phyloP scores from a whole-genome alignment of 2,797 vertebrate genomes.

The Carcharodon carcharias region DNA sequence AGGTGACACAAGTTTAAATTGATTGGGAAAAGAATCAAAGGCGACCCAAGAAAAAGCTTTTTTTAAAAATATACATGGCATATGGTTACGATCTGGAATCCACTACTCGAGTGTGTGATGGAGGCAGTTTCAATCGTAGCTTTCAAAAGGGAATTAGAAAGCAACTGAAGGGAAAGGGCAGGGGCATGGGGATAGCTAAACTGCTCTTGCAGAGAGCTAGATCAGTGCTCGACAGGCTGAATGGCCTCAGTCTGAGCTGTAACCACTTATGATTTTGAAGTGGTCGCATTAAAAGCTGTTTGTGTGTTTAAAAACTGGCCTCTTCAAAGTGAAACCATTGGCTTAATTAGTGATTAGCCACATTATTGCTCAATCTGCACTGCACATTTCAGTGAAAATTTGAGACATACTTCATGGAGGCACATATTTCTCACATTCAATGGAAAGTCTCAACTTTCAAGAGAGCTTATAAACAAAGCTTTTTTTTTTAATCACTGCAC shows the following conservation, averaged over 20 bases:
- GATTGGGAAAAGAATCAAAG: not conserved
- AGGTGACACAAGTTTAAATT: not conserved
- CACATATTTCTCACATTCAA: not conserved
- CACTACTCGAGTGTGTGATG: no score
- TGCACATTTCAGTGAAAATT: not conserved
- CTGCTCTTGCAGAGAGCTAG: no score
- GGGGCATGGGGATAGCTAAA: no score
- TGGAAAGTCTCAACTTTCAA: not conserved
- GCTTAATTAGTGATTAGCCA: not conserved
- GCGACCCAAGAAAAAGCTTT: not conserved
- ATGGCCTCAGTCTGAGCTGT: not conserved
- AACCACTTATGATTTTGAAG: not conserved
- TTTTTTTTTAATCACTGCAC: not conserved
- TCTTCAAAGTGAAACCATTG: not conserved
- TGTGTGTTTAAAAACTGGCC: not conserved
- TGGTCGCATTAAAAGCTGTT: not conserved
- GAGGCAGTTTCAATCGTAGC: no score
- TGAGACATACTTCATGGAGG: not conserved
- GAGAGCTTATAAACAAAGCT: not conserved
- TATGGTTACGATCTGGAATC: not conserved
- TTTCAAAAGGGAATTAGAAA: no score
- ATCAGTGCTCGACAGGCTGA: no score
- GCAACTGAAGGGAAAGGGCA: no score
- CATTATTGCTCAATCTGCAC: not conserved
- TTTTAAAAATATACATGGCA: not conserved